A percentile compares a stretch with the other conserved stretches of the same genome.
These are phyloP conservation scores for Eleginops maclovinus DNA, from an alignment of 2,113 vertebrate species.

Conservation along the genomic window DNA sequence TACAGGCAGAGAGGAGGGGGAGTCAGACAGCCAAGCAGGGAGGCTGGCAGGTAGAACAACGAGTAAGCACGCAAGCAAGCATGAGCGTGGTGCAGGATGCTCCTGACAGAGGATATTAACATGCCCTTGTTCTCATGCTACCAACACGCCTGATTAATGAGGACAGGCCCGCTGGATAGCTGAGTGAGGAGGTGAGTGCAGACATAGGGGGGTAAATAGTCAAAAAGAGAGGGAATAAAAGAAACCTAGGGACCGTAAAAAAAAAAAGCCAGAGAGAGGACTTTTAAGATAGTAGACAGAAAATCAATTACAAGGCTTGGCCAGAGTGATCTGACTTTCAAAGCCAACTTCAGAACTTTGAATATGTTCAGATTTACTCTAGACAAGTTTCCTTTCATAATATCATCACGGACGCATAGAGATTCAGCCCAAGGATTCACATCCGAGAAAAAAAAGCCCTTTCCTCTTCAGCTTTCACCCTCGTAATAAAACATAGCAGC, in stretches of 20 bases:
- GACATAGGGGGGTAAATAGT: slow-evolving; percentile 35
- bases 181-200: slow-evolving; percentile 44
- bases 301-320: slow-evolving; percentile 65
- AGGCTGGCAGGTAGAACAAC: slow-evolving; percentile 36
- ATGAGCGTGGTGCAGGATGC: slow-evolving; percentile 39
- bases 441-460: neutral
- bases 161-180: slow-evolving; percentile 37
- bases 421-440: slow-evolving; percentile 9
- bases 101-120: slow-evolving; percentile 57
- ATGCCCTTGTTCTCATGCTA: slow-evolving; percentile 53
- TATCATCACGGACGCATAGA: slow-evolving; percentile 21
- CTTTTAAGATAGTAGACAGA: slow-evolving; percentile 44
- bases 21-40: slow-evolving; percentile 29
- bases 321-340: slow-evolving; percentile 51
- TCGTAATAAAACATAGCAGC: neutral
- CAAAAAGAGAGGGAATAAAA: slow-evolving; percentile 23
- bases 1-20: slow-evolving; percentile 42
- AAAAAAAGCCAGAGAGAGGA: slow-evolving; percentile 22
- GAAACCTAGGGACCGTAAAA: neutral
- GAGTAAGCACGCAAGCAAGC: slow-evolving; percentile 48
- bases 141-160: slow-evolving; percentile 66
- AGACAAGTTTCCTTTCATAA: slow-evolving; percentile 16
- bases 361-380: slow-evolving; percentile 26
- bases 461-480: neutral
- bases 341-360: slow-evolving; percentile 42